phyloP scores from a whole-genome alignment of 2,888 invertebrate genomes.

The Leistus spinibarbis region DNA sequence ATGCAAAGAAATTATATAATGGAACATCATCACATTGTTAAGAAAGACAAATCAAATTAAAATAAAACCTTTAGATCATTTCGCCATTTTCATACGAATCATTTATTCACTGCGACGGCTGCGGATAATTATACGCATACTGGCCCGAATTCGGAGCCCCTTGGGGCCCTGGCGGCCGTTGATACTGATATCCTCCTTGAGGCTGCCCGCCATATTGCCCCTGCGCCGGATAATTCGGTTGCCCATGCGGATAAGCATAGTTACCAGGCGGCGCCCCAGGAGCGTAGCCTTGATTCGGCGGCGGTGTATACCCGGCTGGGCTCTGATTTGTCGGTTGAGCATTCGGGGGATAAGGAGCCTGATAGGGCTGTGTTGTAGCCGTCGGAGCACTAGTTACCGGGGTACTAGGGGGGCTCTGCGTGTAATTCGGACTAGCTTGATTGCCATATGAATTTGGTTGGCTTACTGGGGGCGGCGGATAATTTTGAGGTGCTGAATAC shows the following conservation, averaged over 20 bases:
- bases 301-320: slow-evolving; percentile 58
- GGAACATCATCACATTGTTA: not conserved
- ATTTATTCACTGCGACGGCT: slow-evolving; percentile 69
- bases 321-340: slow-evolving; percentile 58
- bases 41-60: not conserved
- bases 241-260: slow-evolving; percentile 64
- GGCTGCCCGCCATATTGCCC: slow-evolving; percentile 64
- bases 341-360: slow-evolving; percentile 60
- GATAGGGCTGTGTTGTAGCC: slow-evolving; percentile 65
- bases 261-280: slow-evolving; percentile 44
- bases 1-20: too few species aligned
- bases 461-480: slow-evolving; percentile 62
- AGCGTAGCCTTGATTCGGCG: slow-evolving; percentile 53
- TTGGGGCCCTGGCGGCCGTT: slow-evolving; percentile 70
- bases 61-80: not conserved
- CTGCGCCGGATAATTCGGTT: slow-evolving; percentile 66
- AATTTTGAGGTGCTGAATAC: slow-evolving; percentile 64
- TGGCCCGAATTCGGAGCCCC: slow-evolving; percentile 75
- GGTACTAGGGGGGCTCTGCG: slow-evolving; percentile 60
- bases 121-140: slow-evolving; percentile 80
- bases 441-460: slow-evolving; percentile 56
- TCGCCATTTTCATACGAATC: not conserved
- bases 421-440: slow-evolving; percentile 52
- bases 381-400: slow-evolving; percentile 61
- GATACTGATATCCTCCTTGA: slow-evolving; percentile 69